Base-by-base conservation (phyloP, 1,140 invertebrate genomes). In the Laupala kohalensis region DNA sequence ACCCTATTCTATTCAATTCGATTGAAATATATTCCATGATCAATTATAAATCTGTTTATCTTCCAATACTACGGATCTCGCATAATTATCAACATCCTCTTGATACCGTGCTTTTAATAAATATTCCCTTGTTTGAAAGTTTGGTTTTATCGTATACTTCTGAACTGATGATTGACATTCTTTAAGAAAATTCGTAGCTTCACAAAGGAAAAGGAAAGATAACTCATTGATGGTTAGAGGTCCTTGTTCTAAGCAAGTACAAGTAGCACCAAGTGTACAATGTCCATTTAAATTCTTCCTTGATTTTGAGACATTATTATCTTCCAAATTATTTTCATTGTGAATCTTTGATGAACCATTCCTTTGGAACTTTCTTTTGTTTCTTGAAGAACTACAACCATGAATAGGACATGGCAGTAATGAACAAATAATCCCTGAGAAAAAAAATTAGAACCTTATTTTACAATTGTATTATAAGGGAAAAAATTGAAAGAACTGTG, bases 1-100 rank as follows among this genome's bases (percentile, higher is more conserved):
- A n/a, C n/a, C n/a, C n/a, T n/a, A n/a, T n/a, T n/a, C n/a, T n/a
- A n/a, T n/a, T n/a, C n/a, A n/a, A n/a, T n/a, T n/a, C n/a, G n/a
- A n/a, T n/a, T n/a, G n/a, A n/a, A n/a, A n/a, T n/a, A n/a, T n/a
- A n/a, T n/a, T n/a, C n/a, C n/a, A n/a, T n/a, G n/a, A n/a, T n/a
- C n/a, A n/a, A n/a, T n/a, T n/a, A n/a, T n/a, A n/a, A n/a, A n/a
- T n/a, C n/a, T 63, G 62, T 13, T 63, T 13, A 63, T 63, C n/a
- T 75, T 84, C 83, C 66, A 84, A 64, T 70, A 76, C 78, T 64
- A 82, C 74, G 12, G 83, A 84, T 71, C 78, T 76, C 63, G 77
- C 78, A 74, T 83, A 85, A 75, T 84, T 85, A 69, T 83, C 82
- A 62, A 76, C 74, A 63, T 84, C 82, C 70, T 84, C 83, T 63